Evolutionary conservation across 2,888 invertebrate species (phyloP), one percentile per base, ranked within the genome.

Genomic region (Digitonthophagus gazella): DNA sequence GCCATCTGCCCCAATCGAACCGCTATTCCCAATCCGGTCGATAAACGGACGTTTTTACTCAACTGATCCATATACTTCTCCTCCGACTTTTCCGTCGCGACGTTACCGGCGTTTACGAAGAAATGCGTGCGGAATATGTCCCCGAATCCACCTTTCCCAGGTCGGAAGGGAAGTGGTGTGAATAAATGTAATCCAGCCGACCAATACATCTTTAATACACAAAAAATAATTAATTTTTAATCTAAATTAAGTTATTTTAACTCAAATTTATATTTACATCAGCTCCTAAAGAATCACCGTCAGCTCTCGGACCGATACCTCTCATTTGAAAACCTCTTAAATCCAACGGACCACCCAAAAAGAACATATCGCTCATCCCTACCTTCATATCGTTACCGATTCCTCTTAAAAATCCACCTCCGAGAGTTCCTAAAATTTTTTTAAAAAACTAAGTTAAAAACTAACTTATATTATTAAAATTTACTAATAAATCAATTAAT

Each of bases 71-170:
- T 78, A 15, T 83, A 78, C 54, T 80, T 76, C 83, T 82, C 80
- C 86, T 87, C 80, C 61, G 83, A 77, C 72, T 84, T 82, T 67
- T 86, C 80, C 73, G 86, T 85, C 55, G 88, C 90, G 73, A 95
- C 87, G 80, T 95, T 95, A 74, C 97, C 98, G 66, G 90, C 90
- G 82, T 96, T 97, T 71, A 95, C 81, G 83, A 98, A 99, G 67
- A 92, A 85, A 83, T 99, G 98, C 56, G 93, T 89, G 71, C 94
- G 88, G 81, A 98, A 93, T 74, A 95, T 86, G 74, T 95, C 92
- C 0, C 92, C 93, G 73, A 97, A 87, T 4, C 92, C 91, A 58
- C 91, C 91, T 76, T 88, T 87, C 8, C 92, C 90, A 2, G 92
- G 91, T 72, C 89, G 87, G 83, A 96, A 96, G 14, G 97, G 97